These are phyloP conservation scores for Bettongia penicillata DNA, from an alignment of 2,113 vertebrate species.

Conservation along the genomic window DNA sequence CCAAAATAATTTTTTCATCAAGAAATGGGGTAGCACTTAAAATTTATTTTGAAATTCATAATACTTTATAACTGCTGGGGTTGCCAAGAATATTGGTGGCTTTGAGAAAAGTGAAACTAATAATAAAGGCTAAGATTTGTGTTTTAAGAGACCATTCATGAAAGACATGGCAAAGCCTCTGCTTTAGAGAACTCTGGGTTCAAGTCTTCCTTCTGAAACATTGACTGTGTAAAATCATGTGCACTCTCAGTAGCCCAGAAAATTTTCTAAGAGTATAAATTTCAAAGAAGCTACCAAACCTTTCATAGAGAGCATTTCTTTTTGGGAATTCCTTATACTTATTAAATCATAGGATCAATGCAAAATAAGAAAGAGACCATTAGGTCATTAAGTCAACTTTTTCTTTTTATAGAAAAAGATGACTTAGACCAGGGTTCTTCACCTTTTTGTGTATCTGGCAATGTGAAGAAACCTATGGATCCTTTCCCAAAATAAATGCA, in stretches of 20 bases:
- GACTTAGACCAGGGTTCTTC: neutral
- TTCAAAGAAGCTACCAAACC: neutral
- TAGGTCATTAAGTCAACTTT: neutral
- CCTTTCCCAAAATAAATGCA: neutral
- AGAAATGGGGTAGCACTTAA: neutral
- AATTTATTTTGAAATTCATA: neutral
- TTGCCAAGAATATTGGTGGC: neutral
- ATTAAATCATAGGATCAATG: neutral
- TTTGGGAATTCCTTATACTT: neutral
- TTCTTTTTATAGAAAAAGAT: neutral
- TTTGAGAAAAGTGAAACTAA: neutral
- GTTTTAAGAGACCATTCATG: neutral
- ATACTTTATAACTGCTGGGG: neutral
- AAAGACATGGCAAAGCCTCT: neutral
- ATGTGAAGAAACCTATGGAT: neutral
- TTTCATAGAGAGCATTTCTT: neutral
- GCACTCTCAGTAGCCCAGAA: neutral
- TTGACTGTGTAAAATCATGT: neutral
- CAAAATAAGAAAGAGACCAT: neutral
- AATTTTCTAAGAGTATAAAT: neutral
- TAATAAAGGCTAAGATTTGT: neutral
- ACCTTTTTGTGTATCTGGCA: neutral
- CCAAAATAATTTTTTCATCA: neutral
- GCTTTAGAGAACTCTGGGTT: neutral
- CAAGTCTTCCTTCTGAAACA: neutral